Evolutionary conservation across 2,888 invertebrate genomes (phyloP).

Genomic region (Parthenolecanium corni): DNA sequence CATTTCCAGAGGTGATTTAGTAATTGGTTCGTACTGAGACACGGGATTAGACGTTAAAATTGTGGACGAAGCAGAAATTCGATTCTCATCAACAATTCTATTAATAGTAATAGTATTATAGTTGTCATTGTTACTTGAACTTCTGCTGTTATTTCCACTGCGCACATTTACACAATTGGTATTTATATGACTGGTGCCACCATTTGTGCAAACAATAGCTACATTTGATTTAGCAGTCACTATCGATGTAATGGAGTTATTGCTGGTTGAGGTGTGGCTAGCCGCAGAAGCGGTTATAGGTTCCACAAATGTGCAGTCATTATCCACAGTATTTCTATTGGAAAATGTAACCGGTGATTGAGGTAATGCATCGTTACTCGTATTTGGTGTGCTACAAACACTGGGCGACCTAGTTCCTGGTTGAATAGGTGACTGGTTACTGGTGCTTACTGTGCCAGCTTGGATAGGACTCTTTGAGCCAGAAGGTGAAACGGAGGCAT

Average conservation of each 20-base stretch:
- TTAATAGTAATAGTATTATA: conserved; percentile 35
- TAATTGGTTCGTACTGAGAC: conserved; percentile 15
- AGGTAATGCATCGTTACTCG: conserved; percentile 40
- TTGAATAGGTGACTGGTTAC: conserved; percentile 56
- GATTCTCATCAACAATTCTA: background rate
- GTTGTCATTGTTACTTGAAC: conserved; percentile 26
- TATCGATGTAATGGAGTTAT: conserved; percentile 71
- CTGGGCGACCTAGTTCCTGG: conserved; percentile 49
- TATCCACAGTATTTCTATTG: background rate
- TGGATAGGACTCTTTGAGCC: conserved; percentile 64
- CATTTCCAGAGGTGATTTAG: conserved; percentile 60
- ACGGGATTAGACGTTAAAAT: conserved; percentile 29
- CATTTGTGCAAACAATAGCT: conserved; percentile 56
- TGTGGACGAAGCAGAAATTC: background rate
- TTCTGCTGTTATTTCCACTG: conserved; percentile 8
- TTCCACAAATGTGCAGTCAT: background rate
- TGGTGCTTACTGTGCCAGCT: conserved; percentile 73
- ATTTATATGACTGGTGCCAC: background rate
- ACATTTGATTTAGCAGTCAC: conserved; percentile 64
- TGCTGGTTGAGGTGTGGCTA: conserved; percentile 61
- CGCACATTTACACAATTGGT: no score
- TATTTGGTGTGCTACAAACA: conserved; percentile 41
- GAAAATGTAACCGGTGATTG: conserved; percentile 9
- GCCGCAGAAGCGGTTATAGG: conserved; percentile 49
- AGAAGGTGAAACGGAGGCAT: conserved; percentile 35